Evolutionary conservation across 2,797 vertebrate genomes (phyloP).

Genomic region (Falco concolor): DNA sequence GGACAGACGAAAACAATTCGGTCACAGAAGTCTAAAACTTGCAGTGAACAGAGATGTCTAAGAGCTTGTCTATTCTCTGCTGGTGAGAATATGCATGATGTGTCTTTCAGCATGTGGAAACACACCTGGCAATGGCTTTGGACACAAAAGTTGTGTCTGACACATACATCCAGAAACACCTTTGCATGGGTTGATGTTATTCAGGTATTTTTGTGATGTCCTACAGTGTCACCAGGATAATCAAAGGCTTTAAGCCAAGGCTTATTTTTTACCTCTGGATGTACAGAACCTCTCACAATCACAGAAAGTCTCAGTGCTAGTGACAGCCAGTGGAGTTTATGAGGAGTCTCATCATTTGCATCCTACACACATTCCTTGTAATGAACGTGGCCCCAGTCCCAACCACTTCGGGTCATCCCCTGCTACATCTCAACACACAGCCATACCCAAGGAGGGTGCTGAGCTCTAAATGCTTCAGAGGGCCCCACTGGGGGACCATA

Average conservation of each 20-base stretch:
- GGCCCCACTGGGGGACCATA: background rate
- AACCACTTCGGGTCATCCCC: background rate
- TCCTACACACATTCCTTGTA: background rate
- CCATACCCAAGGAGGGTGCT: background rate
- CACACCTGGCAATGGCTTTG: background rate
- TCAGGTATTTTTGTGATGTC: background rate
- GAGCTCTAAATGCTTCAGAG: background rate
- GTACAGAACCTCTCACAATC: background rate
- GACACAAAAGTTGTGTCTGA: background rate
- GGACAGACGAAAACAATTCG: background rate
- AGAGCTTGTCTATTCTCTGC: background rate
- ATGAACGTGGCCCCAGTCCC: background rate
- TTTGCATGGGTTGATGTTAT: no score
- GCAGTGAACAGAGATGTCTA: background rate
- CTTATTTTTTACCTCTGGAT: background rate
- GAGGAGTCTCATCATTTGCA: background rate
- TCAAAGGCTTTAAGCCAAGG: background rate
- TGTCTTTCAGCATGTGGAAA: background rate
- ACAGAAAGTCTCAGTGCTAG: background rate
- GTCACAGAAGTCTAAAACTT: background rate
- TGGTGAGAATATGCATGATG: background rate
- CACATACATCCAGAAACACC: background rate
- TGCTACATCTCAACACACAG: background rate
- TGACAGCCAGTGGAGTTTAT: background rate
- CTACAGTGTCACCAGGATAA: background rate